These are phyloP conservation scores for Tokudaia tokunoshimensis DNA, from an alignment of 2,797 vertebrate genomes.

Conservation along the genomic window DNA sequence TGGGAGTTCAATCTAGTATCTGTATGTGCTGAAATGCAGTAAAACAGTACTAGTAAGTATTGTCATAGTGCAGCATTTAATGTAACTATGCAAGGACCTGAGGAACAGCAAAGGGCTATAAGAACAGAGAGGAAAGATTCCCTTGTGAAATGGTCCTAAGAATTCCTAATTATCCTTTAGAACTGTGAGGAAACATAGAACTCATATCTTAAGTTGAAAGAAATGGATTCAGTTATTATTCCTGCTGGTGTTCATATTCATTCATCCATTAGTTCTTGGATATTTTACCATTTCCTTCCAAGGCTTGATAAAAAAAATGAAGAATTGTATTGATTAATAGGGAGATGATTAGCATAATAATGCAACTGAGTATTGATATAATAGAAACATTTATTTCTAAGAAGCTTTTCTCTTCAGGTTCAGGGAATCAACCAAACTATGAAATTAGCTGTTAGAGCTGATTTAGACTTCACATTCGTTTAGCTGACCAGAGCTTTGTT, in stretches of 20 bases:
- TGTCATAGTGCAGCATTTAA: neutral
- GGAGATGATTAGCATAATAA: constrained; percentile 45
- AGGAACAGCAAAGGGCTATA: neutral
- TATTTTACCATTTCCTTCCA: constrained; percentile 52
- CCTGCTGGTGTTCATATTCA: constrained; percentile 9
- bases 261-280: constrained; percentile 51
- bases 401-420: neutral
- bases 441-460: constrained; percentile 44
- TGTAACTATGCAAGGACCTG: neutral
- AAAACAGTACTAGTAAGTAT: neutral
- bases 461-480: constrained; percentile 59
- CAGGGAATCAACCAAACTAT: neutral
- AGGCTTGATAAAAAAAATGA: constrained; percentile 33
- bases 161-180: constrained; percentile 19
- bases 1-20: neutral
- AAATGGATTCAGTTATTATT: neutral
- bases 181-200: neutral
- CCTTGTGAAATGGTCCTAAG: neutral
- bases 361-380: constrained; percentile 51
- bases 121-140: neutral
- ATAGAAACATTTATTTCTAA: constrained; percentile 46
- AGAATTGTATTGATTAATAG: constrained; percentile 56
- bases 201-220: neutral
- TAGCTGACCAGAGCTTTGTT: constrained; percentile 54
- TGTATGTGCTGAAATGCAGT: neutral